Conservation (phyloP, 2,888 invertebrate species). For the Apodemia hepburni region DNA sequence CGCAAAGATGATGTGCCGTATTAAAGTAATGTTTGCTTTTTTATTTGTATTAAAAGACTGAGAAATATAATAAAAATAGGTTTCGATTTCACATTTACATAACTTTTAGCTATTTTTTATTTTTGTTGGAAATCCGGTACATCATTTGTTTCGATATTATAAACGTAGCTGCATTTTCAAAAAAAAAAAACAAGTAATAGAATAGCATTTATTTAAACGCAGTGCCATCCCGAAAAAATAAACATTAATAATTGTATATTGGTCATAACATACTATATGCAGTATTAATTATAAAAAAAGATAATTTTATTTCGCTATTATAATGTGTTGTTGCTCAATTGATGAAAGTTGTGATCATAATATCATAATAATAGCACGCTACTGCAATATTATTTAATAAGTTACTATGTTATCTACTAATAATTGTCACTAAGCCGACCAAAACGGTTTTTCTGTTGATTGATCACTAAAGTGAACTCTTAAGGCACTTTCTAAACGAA, state of each 20-base stretch:
- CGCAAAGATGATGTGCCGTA: constrained; percentile 16
- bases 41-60: constrained; percentile 10
- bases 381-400: constrained; percentile 8
- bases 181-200: neutral
- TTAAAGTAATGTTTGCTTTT: neutral
- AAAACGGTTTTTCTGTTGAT: neutral
- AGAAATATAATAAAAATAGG: neutral
- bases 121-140: neutral
- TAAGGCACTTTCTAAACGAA: constrained; percentile 3
- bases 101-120: neutral
- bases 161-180: neutral
- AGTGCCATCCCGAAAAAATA: constrained; percentile 26
- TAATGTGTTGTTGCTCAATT: constrained; percentile 27
- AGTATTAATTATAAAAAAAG: constrained; percentile 27
- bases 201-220: constrained; percentile 21
- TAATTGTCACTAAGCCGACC: constrained; percentile 8
- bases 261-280: constrained; percentile 24
- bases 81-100: no score
- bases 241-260: constrained; percentile 12
- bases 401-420: neutral
- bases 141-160: constrained; percentile 7
- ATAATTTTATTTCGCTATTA: constrained; percentile 3
- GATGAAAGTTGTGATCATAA: constrained; percentile 21
- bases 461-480: neutral
- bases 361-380: neutral